Base-by-base conservation (phyloP, 2,113 vertebrate genomes). In the Octodon degus region DNA sequence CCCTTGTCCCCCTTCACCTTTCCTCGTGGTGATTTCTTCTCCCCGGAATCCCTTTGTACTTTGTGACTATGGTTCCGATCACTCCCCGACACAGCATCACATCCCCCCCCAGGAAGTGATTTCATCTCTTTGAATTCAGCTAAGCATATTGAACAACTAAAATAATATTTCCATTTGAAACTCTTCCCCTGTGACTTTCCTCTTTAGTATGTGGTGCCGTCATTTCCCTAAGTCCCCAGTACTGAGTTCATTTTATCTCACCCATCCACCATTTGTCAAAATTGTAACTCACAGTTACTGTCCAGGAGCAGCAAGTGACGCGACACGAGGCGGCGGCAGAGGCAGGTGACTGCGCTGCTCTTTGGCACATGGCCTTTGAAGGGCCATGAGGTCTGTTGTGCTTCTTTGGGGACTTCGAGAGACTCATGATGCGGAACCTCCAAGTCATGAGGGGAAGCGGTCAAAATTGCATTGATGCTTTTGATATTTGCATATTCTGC, bases 391-490 rank as follows among this genome's bases (percentile, higher is more conserved):
- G 0, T 14, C 50, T 27, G 4, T 58, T 87, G 84, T 30, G 50
- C 43, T 19, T 58, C 81, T 92, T 82, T 92, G 27, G 43, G 82
- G 58, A 67, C 53, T 86, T 95, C 63, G 47, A 90, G 65, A 68
- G 2, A 1, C 50, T 76, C 65, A 40, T 25, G 76, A 84, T 89
- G 63, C 9, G 60, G 17, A 5, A 68, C 47, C 65, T 92, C 5
- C 47, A 19, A 13, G 32, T 85, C 50, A 90, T 1, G 14, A 82
- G 47, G 76, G 53, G 93, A 96, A 96, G 87, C 0, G 19, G 20
- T 32, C 32, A 58, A 14, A 82, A 22, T 63, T 79, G 24, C 40
- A 34, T n/a, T 60, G 76, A 65, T 43, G 90, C 25, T 86, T 37
- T 83, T 22, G 76, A 14, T 68, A n/a, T 90, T 93, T 79, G 55